phyloP scores from a whole-genome alignment of 1,140 invertebrate genomes.

The Panagrolaimus sp. region DNA sequence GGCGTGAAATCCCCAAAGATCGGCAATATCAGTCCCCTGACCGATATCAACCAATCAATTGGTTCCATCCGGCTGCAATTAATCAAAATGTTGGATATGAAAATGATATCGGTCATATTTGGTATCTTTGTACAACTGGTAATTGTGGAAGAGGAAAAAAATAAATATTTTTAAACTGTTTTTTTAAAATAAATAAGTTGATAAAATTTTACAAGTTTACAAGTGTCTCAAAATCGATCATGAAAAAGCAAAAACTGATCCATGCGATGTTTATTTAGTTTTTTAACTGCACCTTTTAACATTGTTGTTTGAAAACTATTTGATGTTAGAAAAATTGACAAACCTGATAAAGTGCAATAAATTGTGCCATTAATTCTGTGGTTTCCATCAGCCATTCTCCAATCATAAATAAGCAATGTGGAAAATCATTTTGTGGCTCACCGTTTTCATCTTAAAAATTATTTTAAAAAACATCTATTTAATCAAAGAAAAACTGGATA shows the following conservation, averaged over 20 bases:
- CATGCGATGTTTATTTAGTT: too few relatives aligned
- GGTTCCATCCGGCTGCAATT: too few relatives aligned
- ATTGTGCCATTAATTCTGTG: slow-evolving; percentile 47
- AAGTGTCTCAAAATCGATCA: too few relatives aligned
- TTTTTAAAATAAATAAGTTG: background rate
- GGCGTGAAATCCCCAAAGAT: too few relatives aligned
- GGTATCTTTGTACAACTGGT: too few relatives aligned
- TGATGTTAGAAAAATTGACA: background rate
- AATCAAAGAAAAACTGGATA: too few relatives aligned
- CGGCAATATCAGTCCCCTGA: too few relatives aligned
- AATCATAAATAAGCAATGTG: slow-evolving; percentile 48
- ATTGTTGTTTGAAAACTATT: slow-evolving; percentile 8
- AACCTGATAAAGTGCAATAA: slow-evolving; percentile 51
- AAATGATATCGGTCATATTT: too few relatives aligned
- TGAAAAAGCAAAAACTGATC: too few relatives aligned
- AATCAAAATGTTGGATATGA: too few relatives aligned
- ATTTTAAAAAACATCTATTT: too few relatives aligned
- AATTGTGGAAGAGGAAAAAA: slow-evolving; percentile 7
- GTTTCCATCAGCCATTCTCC: slow-evolving; percentile 54
- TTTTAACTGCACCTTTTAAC: slow-evolving; percentile 16
- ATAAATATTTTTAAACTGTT: slow-evolving; percentile 11
- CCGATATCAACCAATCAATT: too few relatives aligned
- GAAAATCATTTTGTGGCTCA: slow-evolving; percentile 41
- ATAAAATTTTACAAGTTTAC: slow-evolving; percentile 16
- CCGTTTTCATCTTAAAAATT: slow-evolving; percentile 43